Base-by-base conservation (phyloP, 2,888 invertebrate species). In the Drepana falcataria region DNA sequence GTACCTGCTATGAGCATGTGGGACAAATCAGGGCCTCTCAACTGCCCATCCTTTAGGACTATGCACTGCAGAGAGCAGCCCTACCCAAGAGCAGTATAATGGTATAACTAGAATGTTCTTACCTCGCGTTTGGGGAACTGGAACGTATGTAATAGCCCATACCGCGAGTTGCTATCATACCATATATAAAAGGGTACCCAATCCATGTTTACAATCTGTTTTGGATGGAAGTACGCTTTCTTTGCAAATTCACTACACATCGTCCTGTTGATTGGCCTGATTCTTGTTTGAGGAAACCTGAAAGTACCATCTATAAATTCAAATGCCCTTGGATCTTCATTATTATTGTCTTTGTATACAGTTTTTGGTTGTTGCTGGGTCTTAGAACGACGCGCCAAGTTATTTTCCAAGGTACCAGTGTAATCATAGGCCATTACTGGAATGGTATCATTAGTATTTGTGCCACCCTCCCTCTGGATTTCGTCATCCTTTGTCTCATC, bases 121-220 rank as follows among this genome's bases (percentile, higher is more conserved):
- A 44, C 44, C 44, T 44, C 44, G 9, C 44, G 44, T 44, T 44
- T 44, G 2, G 44, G 44, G 9, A 9, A 44, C 2, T 9, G 44
- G 44, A 44, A 44, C 1, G 44, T 44, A 9, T 44, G 44, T 9
- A 44, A 9, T 2, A 44, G 44, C 2, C 44, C 44, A 9, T 5
- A 7, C 7, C 6, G 1, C 9, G 9, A 3, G 44, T 9, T 9
- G 2, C 3, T 9, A 9, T 9, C 9, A 9, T 44, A 67, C 87
- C 87, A 87, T 34, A 78, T 57, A 49, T 74, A 87, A 65, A 87
- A 87, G 3, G 87, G 84, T 1, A 81, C 63, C 87, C 87, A 87
- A 35, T 77, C 67, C 1, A 79, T 61, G 47, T 81, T 65, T 0
- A 85, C 64, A 35, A 87, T 68, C 48, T 86, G 80, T 48, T 75